Base-by-base conservation (phyloP, 2,797 vertebrate genomes). In the Anolis apletophallus region DNA sequence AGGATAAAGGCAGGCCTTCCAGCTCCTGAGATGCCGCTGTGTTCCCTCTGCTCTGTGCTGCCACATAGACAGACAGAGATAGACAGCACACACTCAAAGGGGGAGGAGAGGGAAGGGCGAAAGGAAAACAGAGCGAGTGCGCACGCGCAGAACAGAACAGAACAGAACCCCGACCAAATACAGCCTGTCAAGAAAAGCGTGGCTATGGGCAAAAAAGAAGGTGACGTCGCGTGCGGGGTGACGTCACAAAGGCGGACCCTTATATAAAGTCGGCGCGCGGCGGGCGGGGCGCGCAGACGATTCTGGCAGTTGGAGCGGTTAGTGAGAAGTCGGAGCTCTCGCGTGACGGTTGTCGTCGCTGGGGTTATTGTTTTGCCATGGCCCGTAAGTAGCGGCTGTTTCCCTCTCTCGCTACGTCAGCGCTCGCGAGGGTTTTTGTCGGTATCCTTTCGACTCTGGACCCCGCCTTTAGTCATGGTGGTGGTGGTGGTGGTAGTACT, bases 321-420 rank as follows among this genome's bases (percentile, higher is more conserved):
- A 16, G 26, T 1, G 40, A 50, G 80, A 40, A 0, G 64, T 77
- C 11, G 52, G 1, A 29, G n/a, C 12, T 72, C 0, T 23, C 14
- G 74, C 23, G 54, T 74, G 80, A 80, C 81, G 86, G 86, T 83
- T 64, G 81, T n/a, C 26, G 76, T n/a, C 86, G 86, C 86, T 87
- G 86, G 86, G 86, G 86, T 87, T 87, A 87, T 84, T 87, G 86
- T 84, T 73, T 80, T 40, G 86, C 81, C 86, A 87, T 87, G 86
- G 86, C 86, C 86, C 86, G 86, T 87, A 79, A 87, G 86, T 87
- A 87, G 26, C n/a, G n/a, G n/a, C 3, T 69, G 3, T 46, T 46
- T 16, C 29, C 32, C 14, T 12, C 61, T 21, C n/a, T 32, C 13
- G 9, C 19, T 40, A 17, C 23, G 4, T 34, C 21, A 17, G 23